Evolutionary conservation across 1,140 invertebrate species (phyloP), one percentile per base, ranked within the genome.

Genomic region (Ceratina calcarata): DNA sequence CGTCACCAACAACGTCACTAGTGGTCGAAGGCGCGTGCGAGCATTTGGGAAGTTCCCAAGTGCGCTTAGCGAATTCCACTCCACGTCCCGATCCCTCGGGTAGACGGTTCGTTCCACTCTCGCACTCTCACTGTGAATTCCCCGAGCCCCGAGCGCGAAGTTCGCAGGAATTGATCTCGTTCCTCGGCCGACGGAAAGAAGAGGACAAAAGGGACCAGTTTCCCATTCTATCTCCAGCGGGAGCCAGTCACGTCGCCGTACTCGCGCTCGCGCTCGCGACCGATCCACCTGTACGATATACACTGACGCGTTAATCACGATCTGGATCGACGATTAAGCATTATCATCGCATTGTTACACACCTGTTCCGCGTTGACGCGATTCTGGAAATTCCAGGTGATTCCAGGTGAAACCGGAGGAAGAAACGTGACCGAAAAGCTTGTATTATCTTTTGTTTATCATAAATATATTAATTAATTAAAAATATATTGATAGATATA

Each of bases 11-110:
- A 22, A 22, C 68, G 64, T 65, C 73, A 76, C 73, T 24, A 76
- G 22, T 13, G 51, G 22, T 16, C 10, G 16, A 37, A 70, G 73
- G 60, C 51, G 24, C 45, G 58, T 18, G 67, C 70, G 70, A 18
- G 67, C 70, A 74, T 58, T 57, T 45, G 80, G 75, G 71, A 64
- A 85, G 37, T 71, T 82, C 83, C 84, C 79, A 37, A 55, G 55
- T 16, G 37, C 58, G 37, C 16, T 27, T 57, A 27, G 45, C 53
- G 61, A 64, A 69, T 72, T 78, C 70, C 66, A 37, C 32, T 6
- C 32, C 32, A 6, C 2, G 32, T 2, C 32, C 16, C 13, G n/a
- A 78, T 81, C 37, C 27, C 66, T 75, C 45, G 16, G 49, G 27
- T 32, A 32, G 27, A 4, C 22, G 49, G 20, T 18, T 57, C 74